Percentiles rank a stretch among this genome's conserved stretches.
Evolutionary conservation across 2,113 vertebrate species (phyloP).

Genomic region (Oreocharis arfaki): DNA sequence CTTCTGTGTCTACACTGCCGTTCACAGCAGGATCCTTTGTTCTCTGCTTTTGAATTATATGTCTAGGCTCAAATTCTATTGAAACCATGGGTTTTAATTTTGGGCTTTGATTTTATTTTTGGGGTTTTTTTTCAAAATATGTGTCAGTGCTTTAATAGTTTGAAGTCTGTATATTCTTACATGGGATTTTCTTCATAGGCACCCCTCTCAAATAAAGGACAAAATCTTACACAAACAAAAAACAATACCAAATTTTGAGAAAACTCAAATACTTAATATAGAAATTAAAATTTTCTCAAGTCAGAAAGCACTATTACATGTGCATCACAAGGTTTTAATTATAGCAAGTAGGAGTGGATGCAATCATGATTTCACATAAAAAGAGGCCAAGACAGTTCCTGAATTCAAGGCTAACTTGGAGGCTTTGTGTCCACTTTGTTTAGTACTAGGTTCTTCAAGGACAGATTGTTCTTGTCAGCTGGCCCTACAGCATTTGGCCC

Average conservation of each 20-base stretch:
- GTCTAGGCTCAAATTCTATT: not conserved
- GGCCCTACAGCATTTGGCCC: not conserved
- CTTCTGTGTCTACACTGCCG: not conserved
- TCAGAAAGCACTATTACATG: not conserved
- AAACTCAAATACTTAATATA: not conserved
- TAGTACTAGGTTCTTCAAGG: not conserved
- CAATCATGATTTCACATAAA: not conserved
- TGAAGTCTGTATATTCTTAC: not conserved
- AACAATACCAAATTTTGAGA: not conserved
- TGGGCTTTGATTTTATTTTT: not conserved
- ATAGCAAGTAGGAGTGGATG: not conserved
- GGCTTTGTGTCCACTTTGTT: not conserved
- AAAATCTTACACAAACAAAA: not conserved
- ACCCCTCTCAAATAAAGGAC: not conserved
- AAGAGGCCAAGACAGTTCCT: not conserved
- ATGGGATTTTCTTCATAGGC: not conserved
- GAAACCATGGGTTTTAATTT: not conserved
- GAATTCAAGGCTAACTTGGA: not conserved
- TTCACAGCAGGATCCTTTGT: not conserved
- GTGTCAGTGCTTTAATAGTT: not conserved
- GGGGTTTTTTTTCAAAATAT: not conserved
- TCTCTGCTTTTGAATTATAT: not conserved
- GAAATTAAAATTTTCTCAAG: not conserved
- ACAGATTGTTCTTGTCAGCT: not conserved
- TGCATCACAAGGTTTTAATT: not conserved